Conservation (phyloP, 2,888 invertebrate species). For the Lydus trimaculatus region DNA sequence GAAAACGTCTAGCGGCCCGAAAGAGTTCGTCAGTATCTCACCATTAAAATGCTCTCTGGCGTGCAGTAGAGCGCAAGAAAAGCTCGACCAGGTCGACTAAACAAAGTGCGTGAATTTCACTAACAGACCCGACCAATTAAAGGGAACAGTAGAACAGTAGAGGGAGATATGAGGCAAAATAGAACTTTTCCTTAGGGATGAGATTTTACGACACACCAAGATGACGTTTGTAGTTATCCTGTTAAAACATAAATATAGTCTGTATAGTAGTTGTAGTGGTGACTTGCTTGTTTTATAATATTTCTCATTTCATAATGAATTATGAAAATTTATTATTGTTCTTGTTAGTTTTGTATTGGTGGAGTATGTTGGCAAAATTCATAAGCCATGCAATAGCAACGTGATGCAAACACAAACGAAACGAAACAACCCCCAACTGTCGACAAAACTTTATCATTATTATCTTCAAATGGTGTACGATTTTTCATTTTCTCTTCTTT, state of each 20-base stretch:
- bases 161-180: constrained; percentile 36
- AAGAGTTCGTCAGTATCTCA: constrained; percentile 43
- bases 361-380: constrained; percentile 1
- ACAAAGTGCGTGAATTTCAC: constrained; percentile 43
- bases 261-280: not conserved
- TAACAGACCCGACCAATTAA: constrained; percentile 41
- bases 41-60: constrained; percentile 42
- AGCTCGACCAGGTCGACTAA: constrained; percentile 36
- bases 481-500: not conserved
- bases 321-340: constrained; percentile 8
- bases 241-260: not conserved
- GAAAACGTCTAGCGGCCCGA: constrained; percentile 31
- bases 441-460: not conserved
- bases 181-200: constrained; percentile 45
- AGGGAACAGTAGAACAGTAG: constrained; percentile 34
- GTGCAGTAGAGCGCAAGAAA: constrained; percentile 41
- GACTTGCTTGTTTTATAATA: not conserved
- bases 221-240: not conserved
- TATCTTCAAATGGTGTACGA: constrained; percentile 6
- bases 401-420: not conserved
- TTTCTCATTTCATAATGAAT: not conserved
- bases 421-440: not conserved
- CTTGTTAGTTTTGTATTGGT: not conserved
- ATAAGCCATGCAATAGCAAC: not conserved
- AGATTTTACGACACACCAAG: constrained; percentile 41